These are phyloP conservation scores for Orchesella cincta DNA, from an alignment of 1,140 invertebrate species.

Conservation along the genomic window DNA sequence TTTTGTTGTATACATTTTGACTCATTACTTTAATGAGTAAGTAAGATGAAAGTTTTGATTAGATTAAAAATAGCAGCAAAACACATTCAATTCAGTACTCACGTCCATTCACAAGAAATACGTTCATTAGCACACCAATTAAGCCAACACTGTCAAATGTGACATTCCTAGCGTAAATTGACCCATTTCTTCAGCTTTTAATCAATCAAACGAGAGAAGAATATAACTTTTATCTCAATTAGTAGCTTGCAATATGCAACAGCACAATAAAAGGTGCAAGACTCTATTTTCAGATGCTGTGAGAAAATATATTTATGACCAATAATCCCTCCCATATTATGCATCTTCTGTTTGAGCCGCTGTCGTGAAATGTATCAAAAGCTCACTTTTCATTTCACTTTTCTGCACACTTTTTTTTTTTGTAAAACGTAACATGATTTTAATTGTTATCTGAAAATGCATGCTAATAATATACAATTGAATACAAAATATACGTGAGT, in stretches of 20 bases:
- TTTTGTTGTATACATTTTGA: not conserved
- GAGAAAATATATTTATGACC: not conserved
- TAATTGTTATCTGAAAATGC: no score
- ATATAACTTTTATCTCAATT: no score
- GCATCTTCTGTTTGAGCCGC: not conserved
- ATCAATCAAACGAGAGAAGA: not conserved
- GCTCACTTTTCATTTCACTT: no score
- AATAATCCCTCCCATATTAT: not conserved
- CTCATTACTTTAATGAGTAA: not conserved
- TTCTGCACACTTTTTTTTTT: no score
- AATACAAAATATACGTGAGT: no score
- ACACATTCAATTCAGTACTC: not conserved
- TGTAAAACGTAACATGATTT: no score
- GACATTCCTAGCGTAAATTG: not conserved
- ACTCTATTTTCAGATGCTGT: not conserved
- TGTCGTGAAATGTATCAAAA: not conserved
- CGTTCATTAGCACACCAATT: not conserved
- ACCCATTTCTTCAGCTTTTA: not conserved
- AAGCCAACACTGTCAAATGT: not conserved
- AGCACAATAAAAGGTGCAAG: no score
- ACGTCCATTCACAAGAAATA: not conserved
- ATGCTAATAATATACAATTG: no score
- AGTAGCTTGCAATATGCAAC: no score
- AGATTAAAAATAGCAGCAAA: not conserved
- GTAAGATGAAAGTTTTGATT: not conserved